These are phyloP conservation scores for Acromyrmex charruanus DNA, from an alignment of 1,140 invertebrate genomes.

Conservation along the genomic window DNA sequence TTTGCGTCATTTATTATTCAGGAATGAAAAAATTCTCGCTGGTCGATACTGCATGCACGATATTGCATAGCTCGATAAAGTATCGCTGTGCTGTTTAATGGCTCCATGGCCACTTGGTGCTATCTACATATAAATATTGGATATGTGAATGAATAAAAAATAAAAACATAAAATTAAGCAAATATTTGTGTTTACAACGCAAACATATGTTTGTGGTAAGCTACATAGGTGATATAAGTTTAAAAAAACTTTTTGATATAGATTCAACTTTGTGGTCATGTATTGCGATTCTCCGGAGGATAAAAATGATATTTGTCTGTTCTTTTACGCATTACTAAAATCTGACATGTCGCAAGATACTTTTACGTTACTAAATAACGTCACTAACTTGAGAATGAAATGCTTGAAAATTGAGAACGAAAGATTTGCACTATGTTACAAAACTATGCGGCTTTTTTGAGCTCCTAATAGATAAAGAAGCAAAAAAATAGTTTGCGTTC, in stretches of 20 bases:
- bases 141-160: neutral
- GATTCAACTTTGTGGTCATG: neutral
- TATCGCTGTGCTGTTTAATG: constrained; percentile 5
- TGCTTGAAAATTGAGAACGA: neutral
- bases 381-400: neutral
- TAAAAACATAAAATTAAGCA: neutral
- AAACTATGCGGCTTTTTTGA: neutral
- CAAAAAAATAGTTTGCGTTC: neutral
- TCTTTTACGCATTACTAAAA: neutral
- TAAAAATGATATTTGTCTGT: constrained; percentile 8
- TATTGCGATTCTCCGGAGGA: neutral
- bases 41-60: neutral
- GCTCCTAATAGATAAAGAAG: constrained; percentile 5
- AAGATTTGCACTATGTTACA: neutral
- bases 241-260: neutral
- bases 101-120: neutral
- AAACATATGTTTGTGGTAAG: neutral
- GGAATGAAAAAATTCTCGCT: constrained; percentile 34
- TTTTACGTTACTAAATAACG: neutral
- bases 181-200: neutral
- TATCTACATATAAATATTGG: constrained; percentile 23
- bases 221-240: neutral
- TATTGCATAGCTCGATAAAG: constrained; percentile 20
- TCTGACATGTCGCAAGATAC: neutral
- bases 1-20: constrained; percentile 9